Evolutionary conservation across 2,113 vertebrate species (phyloP).

Genomic region (Boleophthalmus pectinirostris): DNA sequence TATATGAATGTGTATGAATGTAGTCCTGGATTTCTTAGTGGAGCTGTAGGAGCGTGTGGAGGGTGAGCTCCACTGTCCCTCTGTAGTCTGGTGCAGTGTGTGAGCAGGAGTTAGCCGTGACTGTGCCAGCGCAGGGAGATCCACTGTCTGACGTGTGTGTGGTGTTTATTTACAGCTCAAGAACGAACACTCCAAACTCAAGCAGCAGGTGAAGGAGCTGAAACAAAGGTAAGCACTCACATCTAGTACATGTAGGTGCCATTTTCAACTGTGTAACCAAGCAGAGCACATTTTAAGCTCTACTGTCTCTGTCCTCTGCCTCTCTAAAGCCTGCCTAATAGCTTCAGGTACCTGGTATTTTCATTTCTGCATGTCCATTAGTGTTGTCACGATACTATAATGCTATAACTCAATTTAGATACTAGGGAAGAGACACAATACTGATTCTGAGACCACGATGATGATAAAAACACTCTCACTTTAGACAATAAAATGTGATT

Average conservation of each 20-base stretch:
- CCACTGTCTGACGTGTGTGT: not conserved
- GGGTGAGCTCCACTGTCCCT: no score
- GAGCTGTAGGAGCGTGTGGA: no score
- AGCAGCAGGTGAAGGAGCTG: constrained; percentile 90
- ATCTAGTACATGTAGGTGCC: not conserved
- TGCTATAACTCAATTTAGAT: no score
- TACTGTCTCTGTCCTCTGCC: constrained; percentile 78
- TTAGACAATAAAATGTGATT: no score
- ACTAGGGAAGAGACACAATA: no score
- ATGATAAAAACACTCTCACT: no score
- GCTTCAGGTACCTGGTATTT: constrained; percentile 85
- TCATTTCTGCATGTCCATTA: constrained; percentile 41
- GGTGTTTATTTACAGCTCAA: constrained; percentile 78
- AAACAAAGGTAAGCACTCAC: constrained; percentile 86
- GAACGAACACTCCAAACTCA: constrained; percentile 88
- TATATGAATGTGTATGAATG: no score
- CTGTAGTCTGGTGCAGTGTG: no score
- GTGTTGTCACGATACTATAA: not conserved
- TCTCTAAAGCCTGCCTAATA: constrained; percentile 87
- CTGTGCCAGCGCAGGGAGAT: not conserved
- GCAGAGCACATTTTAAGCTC: not conserved
- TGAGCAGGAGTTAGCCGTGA: no score
- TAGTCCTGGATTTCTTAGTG: no score
- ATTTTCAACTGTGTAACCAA: not conserved
- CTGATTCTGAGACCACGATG: no score